Evolutionary conservation across 30 jellyfish, hydroid and myxozoan species (phyloP).

Genomic region (Morbakka virulenta): DNA sequence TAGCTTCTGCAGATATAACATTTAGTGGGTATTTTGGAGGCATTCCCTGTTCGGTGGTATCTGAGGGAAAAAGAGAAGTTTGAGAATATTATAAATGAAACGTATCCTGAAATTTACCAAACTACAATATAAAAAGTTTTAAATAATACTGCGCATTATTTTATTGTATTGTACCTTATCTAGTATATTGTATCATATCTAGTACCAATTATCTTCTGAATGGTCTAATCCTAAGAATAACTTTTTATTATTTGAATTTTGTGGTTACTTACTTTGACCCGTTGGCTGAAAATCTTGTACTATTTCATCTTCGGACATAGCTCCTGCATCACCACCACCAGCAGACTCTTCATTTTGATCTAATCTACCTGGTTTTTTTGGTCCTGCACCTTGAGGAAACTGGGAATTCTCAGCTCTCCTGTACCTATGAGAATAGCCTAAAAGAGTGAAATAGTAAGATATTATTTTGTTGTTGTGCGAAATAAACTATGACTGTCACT

Average conservation of each 20-base stretch:
- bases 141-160: no score
- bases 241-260: no score
- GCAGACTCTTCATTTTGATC: slow-evolving; percentile 7
- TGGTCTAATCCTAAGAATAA: no score
- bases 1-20: slow-evolving; percentile 86
- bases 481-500: no score
- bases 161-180: no score
- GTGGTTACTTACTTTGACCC: slow-evolving; percentile 73
- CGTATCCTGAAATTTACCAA: no score
- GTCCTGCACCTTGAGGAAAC: neutral
- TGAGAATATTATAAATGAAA: neutral
- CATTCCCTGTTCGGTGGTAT: slow-evolving; percentile 67
- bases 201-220: no score
- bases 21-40: slow-evolving; percentile 89
- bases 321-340: slow-evolving; percentile 67
- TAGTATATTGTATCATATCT: no score
- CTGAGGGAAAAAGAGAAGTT: slow-evolving; percentile 9
- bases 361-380: neutral
- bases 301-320: slow-evolving; percentile 48
- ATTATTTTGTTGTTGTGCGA: no score
- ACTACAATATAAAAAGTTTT: no score
- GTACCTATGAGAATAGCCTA: neutral
- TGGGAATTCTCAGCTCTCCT: neutral
- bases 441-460: no score
- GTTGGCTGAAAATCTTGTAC: slow-evolving; percentile 61